Evolutionary conservation across 2,113 vertebrate species (phyloP).

Genomic region (Phaethornis superciliosus): DNA sequence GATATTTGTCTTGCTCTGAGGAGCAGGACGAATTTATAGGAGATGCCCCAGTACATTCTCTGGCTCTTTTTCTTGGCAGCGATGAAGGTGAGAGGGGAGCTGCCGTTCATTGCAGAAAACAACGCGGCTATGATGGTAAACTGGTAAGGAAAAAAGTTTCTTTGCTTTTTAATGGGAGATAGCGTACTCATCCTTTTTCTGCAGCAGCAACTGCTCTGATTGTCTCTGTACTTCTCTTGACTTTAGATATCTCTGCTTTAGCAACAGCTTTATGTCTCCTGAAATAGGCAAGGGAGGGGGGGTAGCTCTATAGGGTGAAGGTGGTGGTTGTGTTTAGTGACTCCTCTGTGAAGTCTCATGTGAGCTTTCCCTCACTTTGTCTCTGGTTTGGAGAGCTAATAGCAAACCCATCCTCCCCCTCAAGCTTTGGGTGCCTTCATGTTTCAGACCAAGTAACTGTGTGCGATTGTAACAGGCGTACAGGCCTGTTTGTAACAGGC

Average conservation of each 20-base stretch:
- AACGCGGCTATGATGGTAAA: constrained; percentile 91
- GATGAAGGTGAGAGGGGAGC: constrained; percentile 84
- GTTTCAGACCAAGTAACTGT: neutral
- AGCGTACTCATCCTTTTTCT: neutral
- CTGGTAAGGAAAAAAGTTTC: constrained; percentile 83
- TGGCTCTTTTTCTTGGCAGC: constrained; percentile 85
- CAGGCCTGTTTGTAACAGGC: no score
- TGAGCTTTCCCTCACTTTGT: neutral
- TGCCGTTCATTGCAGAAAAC: constrained; percentile 91
- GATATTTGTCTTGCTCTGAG: neutral
- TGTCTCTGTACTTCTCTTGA: neutral
- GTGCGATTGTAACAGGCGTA: neutral
- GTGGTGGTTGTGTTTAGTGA: neutral
- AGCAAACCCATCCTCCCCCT: neutral
- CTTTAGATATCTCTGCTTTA: neutral
- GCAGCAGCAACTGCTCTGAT: neutral
- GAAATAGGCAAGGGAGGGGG: neutral
- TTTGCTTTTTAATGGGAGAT: neutral
- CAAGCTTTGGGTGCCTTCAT: neutral
- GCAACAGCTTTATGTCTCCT: neutral
- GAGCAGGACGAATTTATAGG: neutral
- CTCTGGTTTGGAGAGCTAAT: neutral
- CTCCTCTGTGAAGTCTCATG: neutral
- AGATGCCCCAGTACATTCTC: constrained; percentile 73
- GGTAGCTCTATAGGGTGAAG: neutral